These are phyloP conservation scores for Triplophysa rosa DNA, from an alignment of 2,113 vertebrate species.

Conservation along the genomic window DNA sequence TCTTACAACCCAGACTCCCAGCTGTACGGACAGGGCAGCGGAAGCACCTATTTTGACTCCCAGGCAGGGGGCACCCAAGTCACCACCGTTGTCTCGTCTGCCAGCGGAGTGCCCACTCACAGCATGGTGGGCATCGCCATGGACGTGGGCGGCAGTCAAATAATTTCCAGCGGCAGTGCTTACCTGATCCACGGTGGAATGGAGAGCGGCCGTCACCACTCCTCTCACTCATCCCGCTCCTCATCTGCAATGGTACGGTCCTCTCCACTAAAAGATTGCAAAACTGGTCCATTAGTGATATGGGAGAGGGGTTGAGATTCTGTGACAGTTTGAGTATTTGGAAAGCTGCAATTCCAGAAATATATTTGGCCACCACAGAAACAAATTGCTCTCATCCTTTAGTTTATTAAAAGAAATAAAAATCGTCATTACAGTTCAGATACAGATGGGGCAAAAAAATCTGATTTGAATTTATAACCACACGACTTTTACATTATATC, in stretches of 20 bases:
- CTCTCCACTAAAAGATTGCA: neutral
- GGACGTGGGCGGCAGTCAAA: slow-evolving; percentile 90
- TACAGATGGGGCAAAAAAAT: too few relatives aligned
- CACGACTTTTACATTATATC: too few relatives aligned
- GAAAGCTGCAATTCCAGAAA: neutral
- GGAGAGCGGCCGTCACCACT: slow-evolving; percentile 87
- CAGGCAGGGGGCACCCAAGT: slow-evolving; percentile 85
- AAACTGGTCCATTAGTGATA: neutral
- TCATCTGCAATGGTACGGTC: slow-evolving; percentile 95
- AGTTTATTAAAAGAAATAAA: neutral
- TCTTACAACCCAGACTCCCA: slow-evolving; percentile 91
- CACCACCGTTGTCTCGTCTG: slow-evolving; percentile 89
- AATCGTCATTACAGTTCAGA: neutral
- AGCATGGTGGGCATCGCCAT: slow-evolving; percentile 96
- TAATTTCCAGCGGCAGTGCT: slow-evolving; percentile 90
- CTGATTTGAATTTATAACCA: neutral
- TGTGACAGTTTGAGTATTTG: neutral
- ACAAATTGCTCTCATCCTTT: neutral
- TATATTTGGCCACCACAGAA: neutral
- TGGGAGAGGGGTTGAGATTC: neutral
- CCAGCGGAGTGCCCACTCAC: slow-evolving; percentile 84
- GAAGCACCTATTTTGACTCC: slow-evolving; percentile 87
- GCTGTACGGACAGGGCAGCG: slow-evolving; percentile 86
- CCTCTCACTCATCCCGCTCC: slow-evolving; percentile 91
- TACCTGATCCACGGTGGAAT: slow-evolving; percentile 94